These are phyloP conservation scores for Lottia scabra DNA, from an alignment of 2,888 invertebrate genomes.

Conservation along the genomic window DNA sequence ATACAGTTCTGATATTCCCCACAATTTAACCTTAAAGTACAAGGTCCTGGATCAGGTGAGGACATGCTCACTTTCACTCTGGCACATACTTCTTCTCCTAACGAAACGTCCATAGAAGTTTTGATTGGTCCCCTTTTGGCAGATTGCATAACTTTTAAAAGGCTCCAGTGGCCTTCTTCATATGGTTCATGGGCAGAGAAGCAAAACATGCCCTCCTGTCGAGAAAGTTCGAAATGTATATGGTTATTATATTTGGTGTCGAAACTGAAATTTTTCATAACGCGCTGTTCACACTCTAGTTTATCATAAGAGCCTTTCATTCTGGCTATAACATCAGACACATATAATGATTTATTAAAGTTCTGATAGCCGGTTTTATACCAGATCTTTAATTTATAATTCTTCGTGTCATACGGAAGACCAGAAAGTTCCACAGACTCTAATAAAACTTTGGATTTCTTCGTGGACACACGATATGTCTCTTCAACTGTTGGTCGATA, in stretches of 20 bases:
- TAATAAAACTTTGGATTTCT: constrained; percentile 39
- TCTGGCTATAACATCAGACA: constrained; percentile 33
- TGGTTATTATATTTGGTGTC: constrained; percentile 40
- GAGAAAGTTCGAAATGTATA: constrained; percentile 28
- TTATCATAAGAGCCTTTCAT: constrained; percentile 32
- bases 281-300: constrained; percentile 27
- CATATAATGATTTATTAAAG: constrained; percentile 34
- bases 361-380: constrained; percentile 41
- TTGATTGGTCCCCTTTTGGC: constrained; percentile 10
- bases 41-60: constrained; percentile 42
- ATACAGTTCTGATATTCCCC: constrained; percentile 65
- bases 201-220: constrained; percentile 34
- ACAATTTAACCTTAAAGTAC: constrained; percentile 58
- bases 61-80: constrained; percentile 32
- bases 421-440: constrained; percentile 38
- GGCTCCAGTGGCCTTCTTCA: constrained; percentile 29
- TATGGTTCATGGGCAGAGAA: constrained; percentile 31
- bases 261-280: constrained; percentile 34
- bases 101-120: constrained; percentile 26
- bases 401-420: constrained; percentile 45
- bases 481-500: constrained; percentile 56
- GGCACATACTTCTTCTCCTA: constrained; percentile 14
- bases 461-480: constrained; percentile 48
- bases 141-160: constrained; percentile 32
- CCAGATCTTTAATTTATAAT: constrained; percentile 55